A percentile compares a stretch with the other conserved stretches of the same genome.
These are phyloP conservation scores for Drosophila murphyi DNA, from an alignment of 1,140 invertebrate species.

Conservation along the genomic window DNA sequence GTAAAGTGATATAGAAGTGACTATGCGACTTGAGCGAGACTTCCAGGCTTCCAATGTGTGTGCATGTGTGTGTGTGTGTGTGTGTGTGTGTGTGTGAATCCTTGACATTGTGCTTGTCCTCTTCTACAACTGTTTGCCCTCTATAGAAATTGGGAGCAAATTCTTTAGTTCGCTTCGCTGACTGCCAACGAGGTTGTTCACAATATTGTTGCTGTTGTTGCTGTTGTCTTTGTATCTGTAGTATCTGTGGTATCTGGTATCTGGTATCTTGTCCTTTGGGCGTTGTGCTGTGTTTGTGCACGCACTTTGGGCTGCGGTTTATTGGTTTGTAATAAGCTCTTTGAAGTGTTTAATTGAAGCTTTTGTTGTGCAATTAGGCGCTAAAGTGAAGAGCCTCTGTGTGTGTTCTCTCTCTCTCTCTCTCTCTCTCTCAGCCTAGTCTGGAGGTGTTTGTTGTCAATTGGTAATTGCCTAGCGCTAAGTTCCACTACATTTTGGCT, in stretches of 20 bases:
- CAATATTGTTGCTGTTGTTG: constrained; percentile 45
- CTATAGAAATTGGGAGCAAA: constrained; percentile 30
- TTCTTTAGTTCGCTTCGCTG: constrained; percentile 43
- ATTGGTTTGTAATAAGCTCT: constrained; percentile 83
- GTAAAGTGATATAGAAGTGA: constrained; percentile 64
- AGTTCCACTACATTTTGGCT: constrained; percentile 16
- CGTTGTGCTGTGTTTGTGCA: constrained; percentile 40
- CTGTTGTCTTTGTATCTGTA: constrained; percentile 23
- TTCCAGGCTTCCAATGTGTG: constrained; percentile 3
- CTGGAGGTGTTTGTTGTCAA: constrained; percentile 50
- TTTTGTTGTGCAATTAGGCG: constrained; percentile 82
- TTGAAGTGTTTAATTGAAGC: constrained; percentile 83
- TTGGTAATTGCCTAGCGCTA: constrained; percentile 42
- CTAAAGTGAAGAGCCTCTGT: constrained; percentile 58
- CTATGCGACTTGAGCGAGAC: neutral
- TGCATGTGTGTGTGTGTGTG: too few species aligned
- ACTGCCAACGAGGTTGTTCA: neutral
- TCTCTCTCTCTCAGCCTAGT: neutral
- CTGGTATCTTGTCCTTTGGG: constrained; percentile 38
- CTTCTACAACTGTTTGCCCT: constrained; percentile 3
- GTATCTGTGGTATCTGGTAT: constrained; percentile 52
- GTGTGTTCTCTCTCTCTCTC: too few species aligned
- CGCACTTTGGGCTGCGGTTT: constrained; percentile 68
- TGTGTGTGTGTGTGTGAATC: constrained; percentile 6
- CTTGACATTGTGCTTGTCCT: constrained; percentile 29